phyloP scores from a whole-genome alignment of 2,113 vertebrate species.

The Phodopus roborovskii region DNA sequence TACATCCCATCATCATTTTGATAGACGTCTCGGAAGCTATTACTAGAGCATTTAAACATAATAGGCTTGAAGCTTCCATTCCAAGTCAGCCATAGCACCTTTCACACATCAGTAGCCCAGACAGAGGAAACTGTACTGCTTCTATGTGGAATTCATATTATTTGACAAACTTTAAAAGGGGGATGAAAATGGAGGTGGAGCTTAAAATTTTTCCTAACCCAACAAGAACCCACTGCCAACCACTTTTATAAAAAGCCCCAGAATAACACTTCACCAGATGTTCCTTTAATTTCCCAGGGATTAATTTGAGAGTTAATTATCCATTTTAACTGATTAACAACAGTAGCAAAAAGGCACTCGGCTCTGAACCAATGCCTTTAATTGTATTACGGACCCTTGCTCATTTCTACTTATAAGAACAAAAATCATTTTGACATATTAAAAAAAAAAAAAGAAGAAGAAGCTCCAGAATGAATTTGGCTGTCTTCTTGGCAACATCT shows the following conservation, averaged over 20 bases:
- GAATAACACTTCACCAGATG: conserved; percentile 69
- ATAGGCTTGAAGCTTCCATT: not conserved
- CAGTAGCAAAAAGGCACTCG: not conserved
- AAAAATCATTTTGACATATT: not conserved
- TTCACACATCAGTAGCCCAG: not conserved
- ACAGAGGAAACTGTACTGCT: not conserved
- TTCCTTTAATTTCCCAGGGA: conserved; percentile 65
- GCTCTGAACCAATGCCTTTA: conserved; percentile 54
- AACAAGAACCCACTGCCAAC: conserved; percentile 33
- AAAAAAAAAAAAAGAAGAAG: not conserved
- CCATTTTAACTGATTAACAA: conserved; percentile 70
- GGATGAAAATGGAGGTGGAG: not conserved
- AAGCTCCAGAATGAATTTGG: conserved; percentile 34
- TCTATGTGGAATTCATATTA: not conserved
- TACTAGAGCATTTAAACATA: not conserved
- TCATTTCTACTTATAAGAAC: conserved; percentile 57
- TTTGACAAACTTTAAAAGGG: conserved; percentile 32
- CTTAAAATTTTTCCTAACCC: conserved; percentile 10
- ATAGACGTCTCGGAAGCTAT: not conserved
- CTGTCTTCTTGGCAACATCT: conserved; percentile 25
- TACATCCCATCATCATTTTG: not conserved
- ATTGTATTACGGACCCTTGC: conserved; percentile 47
- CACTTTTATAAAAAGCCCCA: conserved; percentile 52
- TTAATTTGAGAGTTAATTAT: conserved; percentile 72
- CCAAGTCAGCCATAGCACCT: not conserved